Base-by-base conservation (phyloP, 2,113 vertebrate genomes). In the Andinoacara biseriatus region DNA sequence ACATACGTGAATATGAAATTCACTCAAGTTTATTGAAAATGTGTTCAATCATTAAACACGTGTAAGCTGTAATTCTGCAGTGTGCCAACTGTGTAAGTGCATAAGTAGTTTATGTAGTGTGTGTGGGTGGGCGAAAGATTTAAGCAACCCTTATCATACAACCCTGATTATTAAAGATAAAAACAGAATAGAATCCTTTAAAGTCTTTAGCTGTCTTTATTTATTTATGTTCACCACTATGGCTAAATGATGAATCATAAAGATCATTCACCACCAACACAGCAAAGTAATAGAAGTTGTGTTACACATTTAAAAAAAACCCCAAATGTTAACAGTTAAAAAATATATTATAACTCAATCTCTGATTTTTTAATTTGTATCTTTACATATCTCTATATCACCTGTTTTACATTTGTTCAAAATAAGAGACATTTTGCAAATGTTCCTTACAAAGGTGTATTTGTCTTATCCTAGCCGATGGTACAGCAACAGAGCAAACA, bases 11-110 rank as follows among this genome's bases (percentile, higher is more conserved):
- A 52, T 22, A 57, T 86, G n/a, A 63, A 74, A 88, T 80, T 86
- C 61, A 83, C 60, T 88, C 46, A 82, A 76, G 65, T 83, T 84
- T 83, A 83, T 40, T 59, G 14, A 78, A 89, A 81, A 81, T 79
- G n/a, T 81, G 84, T 85, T 76, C 24, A 24, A 26, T 84, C 24
- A 60, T 63, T 82, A 65, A 76, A 26, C n/a, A 43, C 22, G 40
- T 62, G 29, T 56, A 74, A 67, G 61, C 31, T 29, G 61, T 77
- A 40, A 62, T 6, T 14, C 22, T 38, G n/a, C 80, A 54, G 49
- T 20, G n/a, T 22, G 7, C 20, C 57, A 72, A 29, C 59, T 15
- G 18, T 74, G 33, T 57, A 24, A 60, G 26, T 5, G 69, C 26
- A 67, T 7, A 35, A 10, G 40, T 22, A 40, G 33, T 29, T 31